phyloP scores from a whole-genome alignment of 2,888 invertebrate species.

The Hydraecia micacea region DNA sequence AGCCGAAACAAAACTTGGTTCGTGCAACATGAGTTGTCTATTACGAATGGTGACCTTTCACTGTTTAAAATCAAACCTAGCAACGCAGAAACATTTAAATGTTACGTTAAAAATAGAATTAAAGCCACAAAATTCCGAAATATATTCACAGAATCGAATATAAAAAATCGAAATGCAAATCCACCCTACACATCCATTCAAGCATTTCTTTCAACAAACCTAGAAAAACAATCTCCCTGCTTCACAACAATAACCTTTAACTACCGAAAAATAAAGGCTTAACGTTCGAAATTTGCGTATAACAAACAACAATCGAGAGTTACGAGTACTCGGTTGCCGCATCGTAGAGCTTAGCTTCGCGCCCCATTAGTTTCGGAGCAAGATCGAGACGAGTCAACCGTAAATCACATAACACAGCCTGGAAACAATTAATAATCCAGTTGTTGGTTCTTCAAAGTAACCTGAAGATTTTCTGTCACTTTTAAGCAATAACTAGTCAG shows the following conservation, averaged over 20 bases:
- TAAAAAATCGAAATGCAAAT: conserved; percentile 36
- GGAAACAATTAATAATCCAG: conserved; percentile 48
- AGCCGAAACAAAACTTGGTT: background rate
- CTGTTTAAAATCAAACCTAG: background rate
- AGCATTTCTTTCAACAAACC: conserved; percentile 27
- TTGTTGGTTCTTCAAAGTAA: conserved; percentile 7
- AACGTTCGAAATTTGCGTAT: conserved; percentile 20
- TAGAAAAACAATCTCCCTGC: conserved; percentile 28
- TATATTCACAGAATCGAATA: background rate
- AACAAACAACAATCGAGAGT: conserved; percentile 49
- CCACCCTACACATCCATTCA: conserved; percentile 5
- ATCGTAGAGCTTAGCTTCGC: conserved; percentile 52
- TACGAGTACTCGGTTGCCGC: conserved; percentile 58
- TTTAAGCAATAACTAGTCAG: no score
- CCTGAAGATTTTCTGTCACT: background rate
- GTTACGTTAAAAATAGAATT: background rate
- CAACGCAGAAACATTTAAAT: background rate
- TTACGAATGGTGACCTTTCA: background rate
- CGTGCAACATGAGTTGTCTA: background rate
- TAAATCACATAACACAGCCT: conserved; percentile 30
- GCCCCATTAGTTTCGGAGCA: conserved; percentile 49
- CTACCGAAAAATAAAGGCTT: conserved; percentile 19
- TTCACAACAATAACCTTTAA: conserved; percentile 6
- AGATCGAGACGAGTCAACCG: conserved; percentile 56
- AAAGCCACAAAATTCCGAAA: background rate